Percentiles rank a stretch among this genome's conserved stretches.
Evolutionary conservation across 2,113 vertebrate species (phyloP).

Genomic region (Loxodonta africana): DNA sequence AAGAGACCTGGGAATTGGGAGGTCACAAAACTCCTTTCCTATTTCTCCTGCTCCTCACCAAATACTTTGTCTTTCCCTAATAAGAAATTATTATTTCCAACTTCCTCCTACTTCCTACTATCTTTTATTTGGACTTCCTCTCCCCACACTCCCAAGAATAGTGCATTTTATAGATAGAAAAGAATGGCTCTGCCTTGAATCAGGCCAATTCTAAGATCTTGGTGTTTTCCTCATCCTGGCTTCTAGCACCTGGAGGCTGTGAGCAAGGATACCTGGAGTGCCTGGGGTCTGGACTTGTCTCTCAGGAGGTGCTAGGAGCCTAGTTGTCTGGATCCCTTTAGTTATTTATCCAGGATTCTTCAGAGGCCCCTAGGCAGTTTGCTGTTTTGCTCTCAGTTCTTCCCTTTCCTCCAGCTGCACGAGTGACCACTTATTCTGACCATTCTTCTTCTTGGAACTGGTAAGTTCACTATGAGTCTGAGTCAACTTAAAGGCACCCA

Average conservation of each 20-base stretch:
- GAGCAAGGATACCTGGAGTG: background rate
- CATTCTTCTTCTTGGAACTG: background rate
- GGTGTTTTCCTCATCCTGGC: background rate
- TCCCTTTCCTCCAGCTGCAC: background rate
- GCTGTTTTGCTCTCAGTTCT: background rate
- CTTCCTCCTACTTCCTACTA: background rate
- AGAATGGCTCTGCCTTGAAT: background rate
- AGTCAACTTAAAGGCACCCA: background rate
- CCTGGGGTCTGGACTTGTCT: background rate
- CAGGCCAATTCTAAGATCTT: background rate
- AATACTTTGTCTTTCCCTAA: slow-evolving; percentile 43
- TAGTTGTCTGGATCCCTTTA: background rate
- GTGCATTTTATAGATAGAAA: background rate
- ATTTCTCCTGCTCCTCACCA: background rate
- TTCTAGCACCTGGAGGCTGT: background rate
- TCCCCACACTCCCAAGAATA: background rate
- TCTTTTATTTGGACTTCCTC: background rate
- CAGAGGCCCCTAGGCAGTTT: background rate
- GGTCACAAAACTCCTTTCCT: background rate
- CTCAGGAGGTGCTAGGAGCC: background rate
- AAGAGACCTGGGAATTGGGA: background rate
- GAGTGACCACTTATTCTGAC: background rate
- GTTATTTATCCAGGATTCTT: background rate
- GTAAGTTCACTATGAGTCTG: background rate
- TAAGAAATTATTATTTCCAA: slow-evolving; percentile 28